Evolutionary conservation across 2,113 vertebrate genomes (phyloP).

Genomic region (Perca schrenkii): DNA sequence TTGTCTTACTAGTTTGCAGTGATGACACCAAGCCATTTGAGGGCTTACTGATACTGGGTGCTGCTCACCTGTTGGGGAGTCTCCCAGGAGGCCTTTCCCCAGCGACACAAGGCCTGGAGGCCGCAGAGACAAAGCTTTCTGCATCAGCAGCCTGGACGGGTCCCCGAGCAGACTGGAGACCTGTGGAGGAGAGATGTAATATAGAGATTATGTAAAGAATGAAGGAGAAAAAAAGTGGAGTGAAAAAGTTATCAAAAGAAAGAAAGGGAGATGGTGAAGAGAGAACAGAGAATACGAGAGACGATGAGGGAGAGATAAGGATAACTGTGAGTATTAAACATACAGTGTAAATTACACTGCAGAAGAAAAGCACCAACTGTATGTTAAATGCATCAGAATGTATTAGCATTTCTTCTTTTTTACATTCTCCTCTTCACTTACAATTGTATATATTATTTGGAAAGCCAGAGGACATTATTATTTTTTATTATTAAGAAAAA

Average conservation of each 20-base stretch:
- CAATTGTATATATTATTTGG: background rate
- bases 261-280: background rate
- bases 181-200: conserved; percentile 73
- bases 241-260: too few relatives aligned
- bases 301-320: background rate
- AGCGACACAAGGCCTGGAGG: conserved; percentile 82
- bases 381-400: background rate
- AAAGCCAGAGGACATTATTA: background rate
- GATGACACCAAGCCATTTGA: conserved; percentile 1
- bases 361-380: background rate
- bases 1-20: conserved; percentile 2
- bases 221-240: background rate
- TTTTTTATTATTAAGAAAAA: background rate
- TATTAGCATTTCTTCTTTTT: background rate
- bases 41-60: background rate
- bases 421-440: background rate
- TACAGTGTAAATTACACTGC: background rate
- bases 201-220: background rate
- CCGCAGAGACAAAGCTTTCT: conserved; percentile 89
- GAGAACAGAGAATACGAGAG: background rate
- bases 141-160: conserved; percentile 90
- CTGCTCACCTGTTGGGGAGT: conserved; percentile 90
- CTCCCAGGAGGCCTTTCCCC: conserved; percentile 89
- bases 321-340: background rate
- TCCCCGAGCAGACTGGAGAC: conserved; percentile 94